Evolutionary conservation across 1,140 invertebrate genomes (phyloP).

Genomic region (Drosophila pseudoananassae): DNA sequence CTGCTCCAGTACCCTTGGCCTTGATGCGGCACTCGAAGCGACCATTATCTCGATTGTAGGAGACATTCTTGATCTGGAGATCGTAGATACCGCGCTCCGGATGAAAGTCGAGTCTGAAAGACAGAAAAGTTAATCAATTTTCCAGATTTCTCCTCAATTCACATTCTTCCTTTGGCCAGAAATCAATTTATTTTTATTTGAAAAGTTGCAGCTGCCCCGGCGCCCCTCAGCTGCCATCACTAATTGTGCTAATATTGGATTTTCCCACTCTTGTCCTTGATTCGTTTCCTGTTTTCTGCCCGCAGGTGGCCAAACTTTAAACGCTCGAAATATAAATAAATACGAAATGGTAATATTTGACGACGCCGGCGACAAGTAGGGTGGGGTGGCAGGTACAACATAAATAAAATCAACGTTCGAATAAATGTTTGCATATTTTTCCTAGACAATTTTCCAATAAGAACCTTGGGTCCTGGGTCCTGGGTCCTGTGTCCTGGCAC

Average conservation of each 20-base stretch:
- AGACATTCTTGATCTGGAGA: slow-evolving; percentile 92
- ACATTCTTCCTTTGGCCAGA: slow-evolving; percentile 12
- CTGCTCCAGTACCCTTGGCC: slow-evolving; percentile 91
- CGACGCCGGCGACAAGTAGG: not conserved
- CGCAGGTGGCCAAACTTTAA: slow-evolving; percentile 77
- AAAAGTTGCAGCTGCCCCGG: slow-evolving; percentile 31
- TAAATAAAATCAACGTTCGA: slow-evolving; percentile 82
- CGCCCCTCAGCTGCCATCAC: slow-evolving; percentile 38
- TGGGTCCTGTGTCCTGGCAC: slow-evolving; percentile 1
- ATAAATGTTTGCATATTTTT: slow-evolving; percentile 82
- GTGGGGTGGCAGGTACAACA: slow-evolving; percentile 30
- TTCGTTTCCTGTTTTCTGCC: slow-evolving; percentile 43
- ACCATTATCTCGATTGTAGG: slow-evolving; percentile 95
- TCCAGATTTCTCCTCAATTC: slow-evolving; percentile 15
- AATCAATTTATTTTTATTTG: slow-evolving; percentile 70
- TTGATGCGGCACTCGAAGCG: slow-evolving; percentile 95
- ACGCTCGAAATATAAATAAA: slow-evolving; percentile 77
- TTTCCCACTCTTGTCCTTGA: slow-evolving; percentile 49
- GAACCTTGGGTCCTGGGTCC: slow-evolving; percentile 21
- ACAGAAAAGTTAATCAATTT: slow-evolving; percentile 13
- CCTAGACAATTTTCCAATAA: slow-evolving; percentile 73
- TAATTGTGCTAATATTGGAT: slow-evolving; percentile 80
- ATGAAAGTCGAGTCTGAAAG: slow-evolving; percentile 89
- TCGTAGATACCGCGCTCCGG: slow-evolving; percentile 94
- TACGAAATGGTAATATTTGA: slow-evolving; percentile 77